phyloP scores from a whole-genome alignment of 2,797 vertebrate genomes.

The Clangula hyemalis region DNA sequence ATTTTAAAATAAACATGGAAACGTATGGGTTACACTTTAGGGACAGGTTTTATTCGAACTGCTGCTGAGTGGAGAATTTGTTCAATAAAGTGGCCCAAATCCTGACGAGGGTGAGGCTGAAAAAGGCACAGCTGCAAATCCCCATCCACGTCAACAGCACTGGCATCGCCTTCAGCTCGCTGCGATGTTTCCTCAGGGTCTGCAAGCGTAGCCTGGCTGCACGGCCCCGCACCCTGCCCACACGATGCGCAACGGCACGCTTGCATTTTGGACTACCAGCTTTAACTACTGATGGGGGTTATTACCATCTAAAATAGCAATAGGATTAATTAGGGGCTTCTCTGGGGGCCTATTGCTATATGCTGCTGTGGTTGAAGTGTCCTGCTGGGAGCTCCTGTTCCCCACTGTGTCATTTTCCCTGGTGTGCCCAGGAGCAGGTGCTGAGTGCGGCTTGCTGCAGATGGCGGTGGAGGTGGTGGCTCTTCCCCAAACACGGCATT shows the following conservation, averaged over 20 bases:
- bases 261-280: accelerated
- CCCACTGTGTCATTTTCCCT: no score
- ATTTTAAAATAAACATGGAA: neutral
- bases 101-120: neutral
- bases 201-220: neutral
- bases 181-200: neutral
- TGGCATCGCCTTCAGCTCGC: accelerated
- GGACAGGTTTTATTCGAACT: neutral
- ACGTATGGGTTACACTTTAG: neutral
- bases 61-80: neutral
- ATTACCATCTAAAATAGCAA: neutral
- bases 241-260: accelerated
- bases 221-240: accelerated
- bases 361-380: neutral
- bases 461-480: no score
- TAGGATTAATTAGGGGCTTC: neutral
- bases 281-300: neutral
- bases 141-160: neutral
- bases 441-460: no score
- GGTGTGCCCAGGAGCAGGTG: no score
- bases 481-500: no score
- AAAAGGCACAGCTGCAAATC: neutral
- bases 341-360: accelerated
- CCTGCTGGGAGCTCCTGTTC: neutral
- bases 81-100: neutral